These are phyloP conservation scores for Spatula clypeata DNA, from an alignment of 2,797 vertebrate species.

Conservation along the genomic window DNA sequence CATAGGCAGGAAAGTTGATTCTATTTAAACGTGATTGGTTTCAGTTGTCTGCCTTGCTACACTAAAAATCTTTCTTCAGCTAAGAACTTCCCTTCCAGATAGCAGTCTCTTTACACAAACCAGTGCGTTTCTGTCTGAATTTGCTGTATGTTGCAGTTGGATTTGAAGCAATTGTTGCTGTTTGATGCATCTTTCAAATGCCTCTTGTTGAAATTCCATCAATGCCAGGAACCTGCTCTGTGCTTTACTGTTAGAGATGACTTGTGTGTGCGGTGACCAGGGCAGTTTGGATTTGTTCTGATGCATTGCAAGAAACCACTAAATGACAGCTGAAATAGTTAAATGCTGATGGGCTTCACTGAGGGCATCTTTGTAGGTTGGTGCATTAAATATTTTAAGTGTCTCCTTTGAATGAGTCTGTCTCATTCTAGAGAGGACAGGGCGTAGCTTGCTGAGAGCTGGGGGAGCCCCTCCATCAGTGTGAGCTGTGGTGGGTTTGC, in stretches of 20 bases:
- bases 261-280: not conserved
- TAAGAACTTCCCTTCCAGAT: not conserved
- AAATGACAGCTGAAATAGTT: not conserved
- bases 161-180: not conserved
- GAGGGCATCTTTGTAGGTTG: not conserved
- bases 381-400: not conserved
- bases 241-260: not conserved
- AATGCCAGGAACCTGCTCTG: not conserved
- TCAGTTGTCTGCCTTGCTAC: not conserved
- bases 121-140: not conserved
- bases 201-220: not conserved
- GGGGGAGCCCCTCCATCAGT: not conserved
- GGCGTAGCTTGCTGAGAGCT: not conserved
- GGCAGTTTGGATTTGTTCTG: not conserved
- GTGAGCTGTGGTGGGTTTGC: fast-evolving
- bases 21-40: not conserved
- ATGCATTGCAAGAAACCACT: not conserved
- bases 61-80: not conserved
- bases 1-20: not conserved
- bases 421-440: fast-evolving
- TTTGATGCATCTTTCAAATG: not conserved
- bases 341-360: not conserved
- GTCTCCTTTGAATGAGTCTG: not conserved
- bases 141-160: not conserved
- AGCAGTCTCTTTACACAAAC: not conserved